Evolutionary conservation across 1,140 invertebrate species (phyloP).

Genomic region (Physella acuta): DNA sequence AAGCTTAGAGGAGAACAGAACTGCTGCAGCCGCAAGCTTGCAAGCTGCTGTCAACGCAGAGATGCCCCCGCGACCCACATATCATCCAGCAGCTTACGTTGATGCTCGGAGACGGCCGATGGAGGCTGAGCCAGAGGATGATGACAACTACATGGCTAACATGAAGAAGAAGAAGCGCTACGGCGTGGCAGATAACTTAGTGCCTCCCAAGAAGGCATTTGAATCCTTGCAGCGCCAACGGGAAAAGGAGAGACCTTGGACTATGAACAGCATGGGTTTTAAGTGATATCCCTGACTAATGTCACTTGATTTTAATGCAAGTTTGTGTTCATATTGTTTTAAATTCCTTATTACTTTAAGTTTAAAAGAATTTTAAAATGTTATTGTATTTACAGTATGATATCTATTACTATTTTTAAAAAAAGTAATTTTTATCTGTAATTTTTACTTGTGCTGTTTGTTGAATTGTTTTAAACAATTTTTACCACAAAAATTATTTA

Average conservation of each 20-base stretch:
- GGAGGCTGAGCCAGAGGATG: conserved; percentile 37
- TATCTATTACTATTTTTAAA: too few relatives aligned
- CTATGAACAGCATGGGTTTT: conserved; percentile 24
- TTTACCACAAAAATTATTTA: too few relatives aligned
- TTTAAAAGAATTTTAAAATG: neutral
- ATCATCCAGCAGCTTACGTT: conserved; percentile 22
- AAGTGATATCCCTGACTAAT: neutral
- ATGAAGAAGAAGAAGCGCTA: conserved; percentile 72
- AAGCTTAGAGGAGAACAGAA: neutral
- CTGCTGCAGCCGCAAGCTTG: neutral
- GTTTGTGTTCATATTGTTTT: too few relatives aligned
- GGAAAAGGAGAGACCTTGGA: conserved; percentile 62
- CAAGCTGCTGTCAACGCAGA: neutral
- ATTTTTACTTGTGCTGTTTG: too few relatives aligned
- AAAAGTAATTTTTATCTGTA: too few relatives aligned
- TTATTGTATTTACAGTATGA: neutral
- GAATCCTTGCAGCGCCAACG: conserved; percentile 73
- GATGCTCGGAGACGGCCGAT: conserved; percentile 8
- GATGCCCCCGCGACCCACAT: neutral
- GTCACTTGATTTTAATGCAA: neutral
- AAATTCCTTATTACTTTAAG: too few relatives aligned
- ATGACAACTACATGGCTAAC: conserved; percentile 45
- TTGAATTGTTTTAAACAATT: too few relatives aligned
- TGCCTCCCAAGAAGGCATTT: conserved; percentile 83
- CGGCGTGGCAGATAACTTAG: conserved; percentile 74